Base-by-base conservation (phyloP, 2,888 invertebrate genomes). In the Lumbricus terrestris region DNA sequence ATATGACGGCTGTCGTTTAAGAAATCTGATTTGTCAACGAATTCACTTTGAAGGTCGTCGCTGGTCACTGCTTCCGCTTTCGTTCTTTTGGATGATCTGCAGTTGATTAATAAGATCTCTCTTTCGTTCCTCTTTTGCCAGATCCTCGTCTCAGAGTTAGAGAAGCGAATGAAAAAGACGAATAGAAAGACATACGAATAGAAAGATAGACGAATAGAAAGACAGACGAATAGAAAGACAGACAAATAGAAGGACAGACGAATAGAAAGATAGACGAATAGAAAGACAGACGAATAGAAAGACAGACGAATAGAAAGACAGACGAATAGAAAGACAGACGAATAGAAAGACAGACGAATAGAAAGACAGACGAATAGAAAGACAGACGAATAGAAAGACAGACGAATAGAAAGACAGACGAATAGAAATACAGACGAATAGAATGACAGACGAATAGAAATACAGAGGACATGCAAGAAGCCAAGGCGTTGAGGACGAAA, bases 1-100 rank as follows among this genome's bases (percentile, higher is more conserved):
- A 69, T 69, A 8, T n/a, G n/a, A 69, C 13, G 69, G 69, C 16
- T 13, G 29, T 69, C 69, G 69, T n/a, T 47, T 47, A 69, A 29
- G 69, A n/a, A 69, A n/a, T 69, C 69, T n/a, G n/a, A 69, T 69
- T 69, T 69, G 69, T 69, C 69, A n/a, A n/a, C 69, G 69, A 69
- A 69, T 69, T 29, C 11, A 8, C n/a, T n/a, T n/a, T n/a, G 69
- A 69, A 69, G 69, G n/a, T n/a, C 29, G 29, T 69, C n/a, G n/a
- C n/a, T n/a, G 69, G 69, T n/a, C n/a, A n/a, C 29, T 69, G 5
- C 69, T 29, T 69, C n/a, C n/a, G 69, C 69, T 69, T 69, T 69
- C 69, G n/a, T n/a, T 11, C 69, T n/a, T 4, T 8, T 11, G 15
- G 40, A n/a, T 29, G 8, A n/a, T 69, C 69, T 69, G 29, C 6